Evolutionary conservation across 2,113 vertebrate species (phyloP).

Genomic region (Microcebus lehilahytsara): DNA sequence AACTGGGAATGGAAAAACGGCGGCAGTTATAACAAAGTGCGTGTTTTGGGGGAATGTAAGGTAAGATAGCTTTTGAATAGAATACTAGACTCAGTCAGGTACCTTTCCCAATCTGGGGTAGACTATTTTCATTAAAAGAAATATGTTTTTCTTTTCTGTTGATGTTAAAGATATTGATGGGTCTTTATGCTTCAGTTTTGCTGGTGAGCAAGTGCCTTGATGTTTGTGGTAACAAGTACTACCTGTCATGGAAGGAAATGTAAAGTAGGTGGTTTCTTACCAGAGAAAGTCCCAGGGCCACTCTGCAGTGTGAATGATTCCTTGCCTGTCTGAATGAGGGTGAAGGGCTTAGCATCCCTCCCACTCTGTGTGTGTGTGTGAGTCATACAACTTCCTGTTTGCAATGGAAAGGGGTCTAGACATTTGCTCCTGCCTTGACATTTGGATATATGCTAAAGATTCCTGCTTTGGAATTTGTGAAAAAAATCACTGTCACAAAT

Average conservation of each 20-base stretch:
- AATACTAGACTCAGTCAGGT: not conserved
- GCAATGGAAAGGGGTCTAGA: not conserved
- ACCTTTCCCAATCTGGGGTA: not conserved
- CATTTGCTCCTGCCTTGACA: not conserved
- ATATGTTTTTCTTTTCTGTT: not conserved
- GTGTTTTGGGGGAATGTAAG: not conserved
- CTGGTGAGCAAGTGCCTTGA: not conserved
- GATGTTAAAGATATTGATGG: not conserved
- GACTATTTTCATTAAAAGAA: not conserved
- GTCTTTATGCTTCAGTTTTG: not conserved
- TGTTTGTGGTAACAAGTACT: not conserved
- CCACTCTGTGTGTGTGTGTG: not conserved
- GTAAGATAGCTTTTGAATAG: not conserved
- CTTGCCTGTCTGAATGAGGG: not conserved
- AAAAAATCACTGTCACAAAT: constrained; percentile 36
- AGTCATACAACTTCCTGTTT: not conserved
- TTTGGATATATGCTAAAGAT: not conserved
- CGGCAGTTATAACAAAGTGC: not conserved
- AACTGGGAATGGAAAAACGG: not conserved
- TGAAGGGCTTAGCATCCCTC: not conserved
- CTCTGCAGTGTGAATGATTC: not conserved
- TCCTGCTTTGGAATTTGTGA: constrained; percentile 33
- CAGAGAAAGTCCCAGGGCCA: not conserved
- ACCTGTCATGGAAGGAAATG: not conserved
- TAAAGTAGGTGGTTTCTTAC: not conserved